These are phyloP conservation scores for Laodelphax striatellus DNA, from an alignment of 1,140 invertebrate species.

Conservation along the genomic window DNA sequence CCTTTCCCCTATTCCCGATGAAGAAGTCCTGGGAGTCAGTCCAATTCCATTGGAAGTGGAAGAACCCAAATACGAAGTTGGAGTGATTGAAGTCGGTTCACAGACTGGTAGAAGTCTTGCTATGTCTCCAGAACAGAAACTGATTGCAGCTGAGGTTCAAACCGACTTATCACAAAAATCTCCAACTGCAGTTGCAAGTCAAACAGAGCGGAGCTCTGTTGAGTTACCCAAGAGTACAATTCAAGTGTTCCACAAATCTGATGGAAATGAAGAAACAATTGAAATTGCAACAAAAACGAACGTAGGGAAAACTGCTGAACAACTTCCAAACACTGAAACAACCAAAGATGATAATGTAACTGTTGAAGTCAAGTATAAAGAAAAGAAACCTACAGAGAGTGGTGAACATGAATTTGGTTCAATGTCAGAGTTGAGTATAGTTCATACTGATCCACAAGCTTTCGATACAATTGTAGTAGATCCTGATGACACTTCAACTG, in stretches of 20 bases:
- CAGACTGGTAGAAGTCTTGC: constrained; percentile 18
- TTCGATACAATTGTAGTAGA: constrained; percentile 66
- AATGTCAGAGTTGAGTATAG: constrained; percentile 49
- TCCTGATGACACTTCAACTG: constrained; percentile 62
- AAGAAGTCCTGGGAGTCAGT: constrained; percentile 30
- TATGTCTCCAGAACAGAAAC: constrained; percentile 3
- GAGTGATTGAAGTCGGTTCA: constrained; percentile 11
- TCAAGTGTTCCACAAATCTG: constrained; percentile 50
- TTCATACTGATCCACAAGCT: constrained; percentile 52
- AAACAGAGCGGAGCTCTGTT: constrained; percentile 5
- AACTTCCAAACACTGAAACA: constrained; percentile 4
- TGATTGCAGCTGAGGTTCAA: constrained; percentile 8
- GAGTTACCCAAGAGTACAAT: constrained; percentile 31
- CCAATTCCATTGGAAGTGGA: constrained; percentile 8
- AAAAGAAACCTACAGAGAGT: constrained; percentile 32
- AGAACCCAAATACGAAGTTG: constrained; percentile 5
- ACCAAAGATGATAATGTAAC: constrained; percentile 37
- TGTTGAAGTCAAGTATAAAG: constrained; percentile 61
- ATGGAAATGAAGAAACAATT: constrained; percentile 59
- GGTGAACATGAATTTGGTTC: constrained; percentile 25
- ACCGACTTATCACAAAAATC: constrained; percentile 2
- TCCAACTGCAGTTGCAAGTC: constrained; percentile 10
- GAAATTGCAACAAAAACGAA: constrained; percentile 54
- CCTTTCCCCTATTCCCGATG: constrained; percentile 41
- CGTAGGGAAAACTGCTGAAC: constrained; percentile 26